Percentiles rank a stretch among this genome's conserved stretches.
These are phyloP conservation scores for Phasianus colchicus DNA, from an alignment of 2,113 vertebrate genomes.

Conservation along the genomic window DNA sequence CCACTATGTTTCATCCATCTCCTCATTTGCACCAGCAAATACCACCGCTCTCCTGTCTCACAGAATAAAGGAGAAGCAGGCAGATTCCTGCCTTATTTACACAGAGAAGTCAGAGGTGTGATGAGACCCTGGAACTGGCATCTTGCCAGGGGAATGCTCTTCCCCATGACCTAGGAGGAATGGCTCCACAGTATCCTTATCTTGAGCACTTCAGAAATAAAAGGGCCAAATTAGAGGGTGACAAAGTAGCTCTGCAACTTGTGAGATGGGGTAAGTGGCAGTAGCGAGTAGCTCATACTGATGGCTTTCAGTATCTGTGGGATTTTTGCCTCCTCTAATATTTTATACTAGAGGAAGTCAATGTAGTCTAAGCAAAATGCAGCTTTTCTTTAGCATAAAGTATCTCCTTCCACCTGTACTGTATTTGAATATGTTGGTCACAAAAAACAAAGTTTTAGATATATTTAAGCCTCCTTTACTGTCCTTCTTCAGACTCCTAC, in stretches of 20 bases:
- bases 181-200: constrained; percentile 35
- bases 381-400: neutral
- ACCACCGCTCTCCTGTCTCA: neutral
- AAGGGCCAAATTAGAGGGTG: constrained; percentile 33
- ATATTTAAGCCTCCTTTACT: neutral
- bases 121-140: constrained; percentile 46
- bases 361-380: neutral
- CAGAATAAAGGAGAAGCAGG: neutral
- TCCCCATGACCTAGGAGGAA: constrained; percentile 31
- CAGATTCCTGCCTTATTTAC: constrained; percentile 47
- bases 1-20: constrained; percentile 52
- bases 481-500: neutral
- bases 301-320: neutral
- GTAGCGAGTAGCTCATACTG: rapidly evolving
- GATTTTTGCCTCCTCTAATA: neutral
- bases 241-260: constrained; percentile 44
- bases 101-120: constrained; percentile 68
- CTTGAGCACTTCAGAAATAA: constrained; percentile 59
- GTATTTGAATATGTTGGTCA: neutral
- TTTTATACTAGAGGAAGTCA: neutral
- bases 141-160: constrained; percentile 34
- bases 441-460: neutral
- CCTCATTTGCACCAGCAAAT: constrained; percentile 55
- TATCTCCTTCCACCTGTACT: neutral
- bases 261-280: neutral